Percentiles rank a stretch among this genome's conserved stretches.
Conservation (phyloP, 2,888 invertebrate genomes). For the Phytoseiulus persimilis region DNA sequence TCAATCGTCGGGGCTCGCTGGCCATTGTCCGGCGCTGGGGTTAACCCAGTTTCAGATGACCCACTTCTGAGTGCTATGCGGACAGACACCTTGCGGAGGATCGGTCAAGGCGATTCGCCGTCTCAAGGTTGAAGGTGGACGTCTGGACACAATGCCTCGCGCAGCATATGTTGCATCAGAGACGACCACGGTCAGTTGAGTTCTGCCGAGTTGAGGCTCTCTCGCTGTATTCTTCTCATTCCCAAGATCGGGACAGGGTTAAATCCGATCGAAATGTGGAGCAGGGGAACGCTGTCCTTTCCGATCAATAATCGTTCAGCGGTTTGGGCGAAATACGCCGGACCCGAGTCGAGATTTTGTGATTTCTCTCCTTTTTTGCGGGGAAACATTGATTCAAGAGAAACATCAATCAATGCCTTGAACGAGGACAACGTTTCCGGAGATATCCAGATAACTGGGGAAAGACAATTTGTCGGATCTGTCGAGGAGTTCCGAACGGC, state of each 20-base stretch:
- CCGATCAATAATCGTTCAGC: neutral
- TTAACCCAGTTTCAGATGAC: constrained; percentile 36
- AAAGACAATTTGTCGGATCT: too few relatives aligned
- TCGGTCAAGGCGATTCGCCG: constrained; percentile 36
- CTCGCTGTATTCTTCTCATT: neutral
- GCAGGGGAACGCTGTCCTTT: neutral
- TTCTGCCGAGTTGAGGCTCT: neutral
- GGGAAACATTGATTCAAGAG: too few relatives aligned
- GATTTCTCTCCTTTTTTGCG: too few relatives aligned
- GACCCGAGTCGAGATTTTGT: too few relatives aligned
- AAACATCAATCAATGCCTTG: too few relatives aligned
- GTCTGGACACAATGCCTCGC: neutral
- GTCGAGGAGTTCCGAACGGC: too few relatives aligned
- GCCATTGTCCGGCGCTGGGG: constrained; percentile 14
- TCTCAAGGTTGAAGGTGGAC: constrained; percentile 29
- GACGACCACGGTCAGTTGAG: neutral
- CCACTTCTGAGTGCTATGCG: constrained; percentile 10
- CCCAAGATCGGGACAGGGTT: neutral
- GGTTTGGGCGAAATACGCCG: neutral
- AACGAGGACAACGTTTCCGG: too few relatives aligned
- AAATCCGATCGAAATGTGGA: neutral
- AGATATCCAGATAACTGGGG: too few relatives aligned
- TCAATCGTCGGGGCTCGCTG: constrained; percentile 17
- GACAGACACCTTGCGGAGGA: constrained; percentile 37
- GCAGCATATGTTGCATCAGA: constrained; percentile 35